These are phyloP conservation scores for Mantis religiosa DNA, from an alignment of 2,888 invertebrate species.

Conservation along the genomic window DNA sequence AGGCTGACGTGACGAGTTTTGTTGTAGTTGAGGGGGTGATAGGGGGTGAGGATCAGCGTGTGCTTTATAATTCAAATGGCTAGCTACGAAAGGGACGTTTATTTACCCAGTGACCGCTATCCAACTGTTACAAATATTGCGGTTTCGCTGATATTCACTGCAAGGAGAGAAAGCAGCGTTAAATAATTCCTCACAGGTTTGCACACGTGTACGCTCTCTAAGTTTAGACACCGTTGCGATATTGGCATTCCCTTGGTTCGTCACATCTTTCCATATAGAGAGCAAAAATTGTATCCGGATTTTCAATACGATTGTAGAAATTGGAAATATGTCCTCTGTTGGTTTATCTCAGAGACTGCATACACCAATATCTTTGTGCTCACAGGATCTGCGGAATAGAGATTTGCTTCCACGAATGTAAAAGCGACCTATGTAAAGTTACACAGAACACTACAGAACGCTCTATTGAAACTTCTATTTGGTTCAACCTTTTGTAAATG, in stretches of 20 bases:
- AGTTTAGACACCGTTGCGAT: not conserved
- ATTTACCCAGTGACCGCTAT: not conserved
- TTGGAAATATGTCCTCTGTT: not conserved
- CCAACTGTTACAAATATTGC: not conserved
- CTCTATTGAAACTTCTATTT: too few species aligned
- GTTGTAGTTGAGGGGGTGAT: not conserved
- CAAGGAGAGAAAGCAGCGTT: not conserved
- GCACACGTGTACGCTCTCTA: not conserved
- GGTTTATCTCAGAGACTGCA: not conserved
- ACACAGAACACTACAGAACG: too few species aligned
- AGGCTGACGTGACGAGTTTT: not conserved
- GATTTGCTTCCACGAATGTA: not conserved
- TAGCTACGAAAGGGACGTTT: not conserved
- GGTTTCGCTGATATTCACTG: not conserved
- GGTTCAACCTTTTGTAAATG: too few species aligned
- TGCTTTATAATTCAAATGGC: not conserved
- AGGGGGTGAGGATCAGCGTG: not conserved
- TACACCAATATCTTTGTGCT: not conserved
- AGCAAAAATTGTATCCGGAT: not conserved
- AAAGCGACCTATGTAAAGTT: not conserved
- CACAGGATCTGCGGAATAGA: too few species aligned
- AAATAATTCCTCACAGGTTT: not conserved
- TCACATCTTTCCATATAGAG: not conserved
- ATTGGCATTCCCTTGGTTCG: not conserved
- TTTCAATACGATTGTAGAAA: not conserved